Evolutionary conservation across 2,113 vertebrate genomes (phyloP).

Genomic region (Calonectris borealis): DNA sequence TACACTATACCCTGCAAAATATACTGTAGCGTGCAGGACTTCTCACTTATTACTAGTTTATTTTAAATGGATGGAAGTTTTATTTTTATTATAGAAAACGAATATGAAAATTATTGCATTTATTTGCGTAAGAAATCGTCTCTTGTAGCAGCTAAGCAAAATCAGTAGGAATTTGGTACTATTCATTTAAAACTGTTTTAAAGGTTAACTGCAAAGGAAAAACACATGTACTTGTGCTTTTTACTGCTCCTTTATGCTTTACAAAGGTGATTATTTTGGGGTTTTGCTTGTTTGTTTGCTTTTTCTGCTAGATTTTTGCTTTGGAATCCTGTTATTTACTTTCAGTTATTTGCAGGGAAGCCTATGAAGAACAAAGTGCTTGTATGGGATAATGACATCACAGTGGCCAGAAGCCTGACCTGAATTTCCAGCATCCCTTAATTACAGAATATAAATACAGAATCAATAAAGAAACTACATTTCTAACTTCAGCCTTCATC

Average conservation of each 20-base stretch:
- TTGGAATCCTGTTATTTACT: neutral
- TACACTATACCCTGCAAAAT: neutral
- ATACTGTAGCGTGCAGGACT: neutral
- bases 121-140: neutral
- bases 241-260: neutral
- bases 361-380: neutral
- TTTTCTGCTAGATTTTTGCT: neutral
- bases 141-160: neutral
- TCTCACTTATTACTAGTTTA: neutral
- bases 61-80: neutral
- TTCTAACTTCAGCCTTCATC: neutral
- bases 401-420: neutral
- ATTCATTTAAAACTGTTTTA: neutral
- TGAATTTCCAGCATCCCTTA: neutral
- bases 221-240: neutral
- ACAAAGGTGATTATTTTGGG: neutral
- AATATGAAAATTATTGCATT: neutral
- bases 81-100: neutral
- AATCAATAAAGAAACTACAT: neutral
- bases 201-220: neutral
- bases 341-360: neutral
- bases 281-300: neutral
- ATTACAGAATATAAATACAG: neutral
- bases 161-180: neutral
- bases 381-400: neutral